Conservation (phyloP, 1,140 invertebrate genomes). For the Stegodyphus dumicola region DNA sequence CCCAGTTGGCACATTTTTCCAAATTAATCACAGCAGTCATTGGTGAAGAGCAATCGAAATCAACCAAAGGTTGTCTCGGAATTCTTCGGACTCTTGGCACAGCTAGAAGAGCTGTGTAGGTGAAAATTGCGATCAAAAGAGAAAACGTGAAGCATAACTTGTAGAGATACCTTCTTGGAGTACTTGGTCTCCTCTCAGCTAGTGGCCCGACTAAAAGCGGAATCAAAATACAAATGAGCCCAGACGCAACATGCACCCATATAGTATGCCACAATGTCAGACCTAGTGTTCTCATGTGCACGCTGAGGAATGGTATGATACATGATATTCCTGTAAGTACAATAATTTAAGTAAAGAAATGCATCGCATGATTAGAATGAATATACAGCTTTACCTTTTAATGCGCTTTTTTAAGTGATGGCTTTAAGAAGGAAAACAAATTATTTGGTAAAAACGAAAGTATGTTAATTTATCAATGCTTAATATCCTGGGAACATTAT, state of each 20-base stretch:
- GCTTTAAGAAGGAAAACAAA: neutral
- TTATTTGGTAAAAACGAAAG: neutral
- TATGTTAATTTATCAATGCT: neutral
- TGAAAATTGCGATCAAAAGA: slow-evolving; percentile 44
- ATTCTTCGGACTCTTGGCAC: slow-evolving; percentile 60
- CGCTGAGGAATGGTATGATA: slow-evolving; percentile 62
- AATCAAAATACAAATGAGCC: slow-evolving; percentile 54
- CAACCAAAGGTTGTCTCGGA: slow-evolving; percentile 42
- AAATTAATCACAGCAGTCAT: slow-evolving; percentile 60
- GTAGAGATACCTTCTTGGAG: slow-evolving; percentile 55
- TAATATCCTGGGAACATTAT: neutral
- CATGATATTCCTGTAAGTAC: slow-evolving; percentile 50
- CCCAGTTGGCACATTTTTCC: slow-evolving; percentile 63
- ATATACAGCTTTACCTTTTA: neutral
- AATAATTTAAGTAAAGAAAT: neutral
- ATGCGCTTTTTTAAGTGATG: neutral
- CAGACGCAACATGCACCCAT: slow-evolving; percentile 56
- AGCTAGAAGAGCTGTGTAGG: slow-evolving; percentile 62
- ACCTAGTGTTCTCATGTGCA: slow-evolving; percentile 61
- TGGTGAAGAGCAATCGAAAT: slow-evolving; percentile 63
- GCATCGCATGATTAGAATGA: neutral
- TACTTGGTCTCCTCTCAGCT: slow-evolving; percentile 51
- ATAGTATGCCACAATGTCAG: slow-evolving; percentile 56
- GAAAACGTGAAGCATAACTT: slow-evolving; percentile 46
- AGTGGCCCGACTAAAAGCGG: slow-evolving; percentile 60